Evolutionary conservation across 2,113 vertebrate genomes (phyloP), one percentile per base, ranked within the genome.

Genomic region (Thunnus maccoyii): DNA sequence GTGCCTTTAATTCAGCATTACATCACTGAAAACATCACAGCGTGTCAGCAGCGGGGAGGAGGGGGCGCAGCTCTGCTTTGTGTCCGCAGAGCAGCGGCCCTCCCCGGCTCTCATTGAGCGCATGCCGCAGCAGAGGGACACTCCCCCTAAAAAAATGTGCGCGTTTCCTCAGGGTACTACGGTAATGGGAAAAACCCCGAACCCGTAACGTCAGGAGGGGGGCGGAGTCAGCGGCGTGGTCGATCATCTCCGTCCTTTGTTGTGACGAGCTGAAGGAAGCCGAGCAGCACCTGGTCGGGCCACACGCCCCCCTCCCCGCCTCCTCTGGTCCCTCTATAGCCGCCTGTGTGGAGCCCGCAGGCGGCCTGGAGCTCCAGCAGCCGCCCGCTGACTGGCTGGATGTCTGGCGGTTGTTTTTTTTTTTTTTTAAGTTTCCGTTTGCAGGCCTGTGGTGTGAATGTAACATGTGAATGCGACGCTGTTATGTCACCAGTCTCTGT

Each of bases 111-210:
- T 72, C 55, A 55, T 54, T 66, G 63, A 65, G 69, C 61, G 80
- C 78, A 36, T 86, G 87, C 78, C 64, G 81, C 85, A 83, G 85
- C 56, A 25, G 14, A 73, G 86, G 12, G 58, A 85, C 83, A 89
- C 85, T 16, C 85, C 89, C 84, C 87, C 85, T 72, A 55, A 90
- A 84, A 36, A n/a, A 0, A 0, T 0, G 3, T 72, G 87, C 88
- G 70, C 60, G 0, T 65, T 1, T 68, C 0, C 3, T 61, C 0
- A 0, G 0, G 32, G 1, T 3, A 5, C 25, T 90, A 89, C 81
- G 88, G 60, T 64, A 80, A 30, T 32, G 3, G 47, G 9, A 22
- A 22, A 2, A 3, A 5, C 1, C 2, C 4, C 13, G 47, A 60
- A 50, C 30, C 15, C 2, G 27, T 3, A 6, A 25, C 47, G 27